These are phyloP conservation scores for Anguilla japonica DNA, from an alignment of 2,113 vertebrate species.

Conservation along the genomic window DNA sequence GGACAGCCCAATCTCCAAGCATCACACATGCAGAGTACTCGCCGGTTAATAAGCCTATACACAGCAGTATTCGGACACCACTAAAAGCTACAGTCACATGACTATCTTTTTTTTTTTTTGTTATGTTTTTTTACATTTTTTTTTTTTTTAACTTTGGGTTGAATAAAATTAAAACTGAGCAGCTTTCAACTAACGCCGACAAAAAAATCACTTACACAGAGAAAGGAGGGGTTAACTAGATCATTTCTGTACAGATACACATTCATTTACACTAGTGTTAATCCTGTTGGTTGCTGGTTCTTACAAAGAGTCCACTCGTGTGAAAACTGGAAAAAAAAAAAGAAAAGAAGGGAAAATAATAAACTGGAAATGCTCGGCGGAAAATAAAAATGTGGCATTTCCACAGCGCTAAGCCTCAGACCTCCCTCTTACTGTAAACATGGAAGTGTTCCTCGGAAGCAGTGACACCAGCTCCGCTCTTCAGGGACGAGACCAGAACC, in stretches of 20 bases:
- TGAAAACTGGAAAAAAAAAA: conserved; percentile 52
- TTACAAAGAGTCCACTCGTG: conserved; percentile 65
- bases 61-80: conserved; percentile 86
- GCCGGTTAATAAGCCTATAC: conserved; percentile 80
- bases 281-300: conserved; percentile 65
- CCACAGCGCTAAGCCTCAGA: conserved; percentile 29
- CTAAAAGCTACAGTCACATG: conserved; percentile 75
- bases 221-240: conserved; percentile 61
- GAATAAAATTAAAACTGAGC: conserved; percentile 68
- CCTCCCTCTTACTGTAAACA: conserved; percentile 77
- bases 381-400: neutral
- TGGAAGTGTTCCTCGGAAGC: conserved; percentile 68
- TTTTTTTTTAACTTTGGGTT: conserved; percentile 57
- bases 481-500: conserved; percentile 63
- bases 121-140: neutral
- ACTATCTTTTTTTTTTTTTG: conserved; percentile 23
- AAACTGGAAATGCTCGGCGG: conserved; percentile 24
- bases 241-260: conserved; percentile 90
- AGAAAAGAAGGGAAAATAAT: conserved; percentile 37
- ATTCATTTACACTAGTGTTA: conserved; percentile 79
- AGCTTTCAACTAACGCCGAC: conserved; percentile 82
- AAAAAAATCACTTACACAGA: conserved; percentile 66
- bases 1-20: conserved; percentile 80
- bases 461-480: conserved; percentile 62
- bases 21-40: conserved; percentile 87